These are phyloP conservation scores for Drosophila emarginata DNA, from an alignment of 2,888 invertebrate species.

Conservation along the genomic window DNA sequence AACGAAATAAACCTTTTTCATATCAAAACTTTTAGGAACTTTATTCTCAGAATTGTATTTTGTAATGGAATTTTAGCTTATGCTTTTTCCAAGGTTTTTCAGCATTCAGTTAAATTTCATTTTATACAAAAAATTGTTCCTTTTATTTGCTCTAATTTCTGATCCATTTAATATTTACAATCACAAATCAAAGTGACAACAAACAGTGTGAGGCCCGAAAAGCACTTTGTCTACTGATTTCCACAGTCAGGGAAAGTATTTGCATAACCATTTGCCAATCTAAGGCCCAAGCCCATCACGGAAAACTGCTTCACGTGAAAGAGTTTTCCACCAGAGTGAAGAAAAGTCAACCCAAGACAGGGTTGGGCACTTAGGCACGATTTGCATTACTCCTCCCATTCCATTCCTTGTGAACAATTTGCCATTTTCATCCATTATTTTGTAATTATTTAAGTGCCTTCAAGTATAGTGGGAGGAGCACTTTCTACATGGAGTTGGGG, in stretches of 20 bases:
- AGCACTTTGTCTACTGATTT: slow-evolving; percentile 63
- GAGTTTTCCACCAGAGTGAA: slow-evolving; percentile 46
- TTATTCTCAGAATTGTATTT: neutral
- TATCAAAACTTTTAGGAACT: neutral
- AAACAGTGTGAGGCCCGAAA: slow-evolving; percentile 39
- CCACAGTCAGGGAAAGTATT: slow-evolving; percentile 61
- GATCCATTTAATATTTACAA: slow-evolving; percentile 74
- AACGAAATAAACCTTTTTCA: neutral
- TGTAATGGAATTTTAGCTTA: neutral
- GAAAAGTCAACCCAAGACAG: neutral
- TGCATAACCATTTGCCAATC: slow-evolving; percentile 53
- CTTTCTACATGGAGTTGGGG: neutral
- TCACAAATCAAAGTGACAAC: slow-evolving; percentile 72
- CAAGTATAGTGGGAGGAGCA: slow-evolving; percentile 15
- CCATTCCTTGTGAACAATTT: slow-evolving; percentile 16
- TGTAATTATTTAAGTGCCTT: slow-evolving; percentile 76
- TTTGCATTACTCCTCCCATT: slow-evolving; percentile 60
- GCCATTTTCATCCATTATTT: slow-evolving; percentile 67
- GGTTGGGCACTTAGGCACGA: slow-evolving; percentile 65
- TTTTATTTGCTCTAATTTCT: slow-evolving; percentile 50
- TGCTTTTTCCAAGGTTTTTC: neutral
- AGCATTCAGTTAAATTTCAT: neutral
- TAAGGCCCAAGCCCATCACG: slow-evolving; percentile 17
- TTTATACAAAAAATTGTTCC: neutral
- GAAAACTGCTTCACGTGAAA: slow-evolving; percentile 49